Base-by-base conservation (phyloP, 1,140 invertebrate genomes). In the Heliconius himera region DNA sequence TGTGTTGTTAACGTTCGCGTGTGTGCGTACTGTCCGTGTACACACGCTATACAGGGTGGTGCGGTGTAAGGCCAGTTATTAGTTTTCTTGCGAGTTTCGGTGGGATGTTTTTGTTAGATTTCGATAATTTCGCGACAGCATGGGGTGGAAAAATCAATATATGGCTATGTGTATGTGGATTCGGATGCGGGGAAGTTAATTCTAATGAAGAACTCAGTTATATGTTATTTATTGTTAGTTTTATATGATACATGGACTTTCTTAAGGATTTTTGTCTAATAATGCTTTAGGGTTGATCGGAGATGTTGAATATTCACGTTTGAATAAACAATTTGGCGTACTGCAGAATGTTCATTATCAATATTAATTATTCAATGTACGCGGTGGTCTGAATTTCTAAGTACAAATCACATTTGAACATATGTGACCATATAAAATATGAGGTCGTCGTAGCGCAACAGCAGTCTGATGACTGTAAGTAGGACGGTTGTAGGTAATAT, bases 81-180 rank as follows among this genome's bases (percentile, higher is more conserved):
- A 94, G 92, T 94, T 94, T 94, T 94, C 92, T 94, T 94, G 86
- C 77, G 85, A 92, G 91, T 93, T 92, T 89, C 86, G 83, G 81
- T 84, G 84, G 88, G 89, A 92, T 93, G 91, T 91, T 93, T 94
- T 94, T 94, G 91, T 94, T 93, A 85, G 90, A 92, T 93, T 94
- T 94, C 91, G 89, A 94, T 93, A 93, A 94, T 92, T 94, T 93
- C 88, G 91, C 92, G 91, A 92, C 90, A 90, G 83, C 79, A 83
- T 82, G 87, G 86, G 86, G 88, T 79, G 85, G 84, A 83, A 87
- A 91, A 89, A 92, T 93, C 91, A 85, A 93, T 93, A 91, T 87
- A 84, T 85, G 26, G 54, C 49, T 74, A 74, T 74, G 74, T 71
- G 60, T 66, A 29, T 66, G 22, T 66, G 60, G n/a, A 29, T 66